phyloP scores from a whole-genome alignment of 1,140 invertebrate genomes.

The Drosophila grimshawi region DNA sequence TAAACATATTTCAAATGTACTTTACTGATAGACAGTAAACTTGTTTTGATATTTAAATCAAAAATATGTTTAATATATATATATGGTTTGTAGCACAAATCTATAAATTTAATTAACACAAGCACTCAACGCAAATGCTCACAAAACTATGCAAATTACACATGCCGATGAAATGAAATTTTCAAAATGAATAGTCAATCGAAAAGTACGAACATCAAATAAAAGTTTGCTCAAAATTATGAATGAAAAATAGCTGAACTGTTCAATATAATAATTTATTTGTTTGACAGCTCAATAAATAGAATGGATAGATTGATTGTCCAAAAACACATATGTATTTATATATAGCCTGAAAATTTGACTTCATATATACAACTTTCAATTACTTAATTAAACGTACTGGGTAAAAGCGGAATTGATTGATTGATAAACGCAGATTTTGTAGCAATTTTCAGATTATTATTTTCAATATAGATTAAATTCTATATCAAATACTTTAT shows the following conservation, averaged over 20 bases:
- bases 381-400: neutral
- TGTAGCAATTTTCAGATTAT: constrained; percentile 3
- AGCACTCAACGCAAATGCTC: neutral
- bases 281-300: neutral
- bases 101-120: no score
- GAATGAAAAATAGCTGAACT: neutral
- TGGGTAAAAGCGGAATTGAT: neutral
- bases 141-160: neutral
- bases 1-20: no score
- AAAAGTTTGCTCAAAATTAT: neutral
- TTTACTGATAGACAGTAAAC: no score
- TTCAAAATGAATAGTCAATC: neutral
- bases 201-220: neutral
- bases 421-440: neutral
- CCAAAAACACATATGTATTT: no score
- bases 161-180: neutral
- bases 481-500: neutral
- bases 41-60: no score
- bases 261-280: neutral
- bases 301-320: no score
- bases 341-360: no score
- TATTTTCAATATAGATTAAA: neutral
- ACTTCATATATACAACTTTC: neutral
- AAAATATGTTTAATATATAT: no score
- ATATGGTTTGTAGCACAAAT: no score